phyloP scores from a whole-genome alignment of 1,140 invertebrate genomes.

The Oppia nitens region DNA sequence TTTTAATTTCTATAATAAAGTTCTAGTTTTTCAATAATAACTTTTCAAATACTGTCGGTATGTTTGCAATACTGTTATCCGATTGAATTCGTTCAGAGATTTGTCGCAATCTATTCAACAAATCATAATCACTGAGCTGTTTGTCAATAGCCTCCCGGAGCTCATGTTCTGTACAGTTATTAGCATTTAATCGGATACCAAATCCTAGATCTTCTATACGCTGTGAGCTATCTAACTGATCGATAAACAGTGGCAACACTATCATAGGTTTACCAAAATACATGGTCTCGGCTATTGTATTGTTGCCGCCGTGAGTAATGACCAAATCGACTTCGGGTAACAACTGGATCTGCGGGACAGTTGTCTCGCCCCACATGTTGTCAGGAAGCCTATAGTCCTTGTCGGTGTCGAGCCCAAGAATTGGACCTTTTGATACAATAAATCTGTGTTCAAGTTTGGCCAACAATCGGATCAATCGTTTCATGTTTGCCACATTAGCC shows the following conservation, averaged over 20 bases:
- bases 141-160: constrained; percentile 9
- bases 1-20: too few species aligned
- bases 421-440: constrained; percentile 3
- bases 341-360: constrained; percentile 7
- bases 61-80: too few species aligned
- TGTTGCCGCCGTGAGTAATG: too few species aligned
- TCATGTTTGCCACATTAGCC: constrained; percentile 18
- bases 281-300: too few species aligned
- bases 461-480: neutral
- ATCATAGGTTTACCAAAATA: too few species aligned
- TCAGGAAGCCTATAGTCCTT: constrained; percentile 14
- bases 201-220: neutral
- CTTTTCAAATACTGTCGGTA: too few species aligned
- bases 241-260: too few species aligned
- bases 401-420: neutral
- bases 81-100: constrained; percentile 6
- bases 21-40: too few species aligned
- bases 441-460: neutral
- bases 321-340: too few species aligned
- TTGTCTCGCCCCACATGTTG: neutral
- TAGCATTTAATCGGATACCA: constrained; percentile 9
- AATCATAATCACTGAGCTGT: constrained; percentile 4
- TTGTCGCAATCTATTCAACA: neutral
- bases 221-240: constrained; percentile 14
- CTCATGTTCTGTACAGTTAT: constrained; percentile 13